Evolutionary conservation across 1,140 invertebrate genomes (phyloP).

Genomic region (Luehdorfia chinensis): DNA sequence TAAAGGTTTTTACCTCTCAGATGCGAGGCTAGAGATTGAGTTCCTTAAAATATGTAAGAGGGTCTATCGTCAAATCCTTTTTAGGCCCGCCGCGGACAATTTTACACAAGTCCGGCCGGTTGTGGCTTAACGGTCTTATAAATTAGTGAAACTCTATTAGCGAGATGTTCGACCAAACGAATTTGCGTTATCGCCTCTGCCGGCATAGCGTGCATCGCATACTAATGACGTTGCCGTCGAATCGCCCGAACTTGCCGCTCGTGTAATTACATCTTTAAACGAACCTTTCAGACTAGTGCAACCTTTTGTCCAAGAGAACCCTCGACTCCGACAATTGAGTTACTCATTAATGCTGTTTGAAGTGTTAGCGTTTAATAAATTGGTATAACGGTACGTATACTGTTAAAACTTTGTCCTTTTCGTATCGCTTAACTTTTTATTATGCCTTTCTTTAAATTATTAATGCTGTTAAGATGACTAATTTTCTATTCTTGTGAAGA

Average conservation of each 20-base stretch:
- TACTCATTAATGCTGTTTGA: slow-evolving; percentile 30
- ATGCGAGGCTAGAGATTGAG: slow-evolving; percentile 55
- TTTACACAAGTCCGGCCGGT: slow-evolving; percentile 58
- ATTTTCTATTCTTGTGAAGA: too few species aligned
- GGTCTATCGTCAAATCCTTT: slow-evolving; percentile 68
- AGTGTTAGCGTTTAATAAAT: slow-evolving; percentile 18
- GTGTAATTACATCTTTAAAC: slow-evolving; percentile 73
- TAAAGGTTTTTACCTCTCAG: slow-evolving; percentile 52
- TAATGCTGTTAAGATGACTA: too few species aligned
- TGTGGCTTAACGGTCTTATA: slow-evolving; percentile 69
- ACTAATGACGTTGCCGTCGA: slow-evolving; percentile 65
- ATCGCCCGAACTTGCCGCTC: slow-evolving; percentile 53
- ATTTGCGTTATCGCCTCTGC: slow-evolving; percentile 74
- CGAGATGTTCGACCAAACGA: slow-evolving; percentile 73
- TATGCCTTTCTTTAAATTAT: too few species aligned
- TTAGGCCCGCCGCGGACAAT: slow-evolving; percentile 65
- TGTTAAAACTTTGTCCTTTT: slow-evolving; percentile 1
- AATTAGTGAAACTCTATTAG: slow-evolving; percentile 77
- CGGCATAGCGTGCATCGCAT: slow-evolving; percentile 59
- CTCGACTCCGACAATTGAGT: slow-evolving; percentile 47
- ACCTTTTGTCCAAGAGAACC: slow-evolving; percentile 44
- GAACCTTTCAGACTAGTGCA: slow-evolving; percentile 39
- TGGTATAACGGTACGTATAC: slow-evolving; percentile 11
- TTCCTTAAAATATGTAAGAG: slow-evolving; percentile 69
- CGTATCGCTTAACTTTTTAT: background rate